phyloP scores from a whole-genome alignment of 2,113 vertebrate genomes.

The Thunnus thynnus region DNA sequence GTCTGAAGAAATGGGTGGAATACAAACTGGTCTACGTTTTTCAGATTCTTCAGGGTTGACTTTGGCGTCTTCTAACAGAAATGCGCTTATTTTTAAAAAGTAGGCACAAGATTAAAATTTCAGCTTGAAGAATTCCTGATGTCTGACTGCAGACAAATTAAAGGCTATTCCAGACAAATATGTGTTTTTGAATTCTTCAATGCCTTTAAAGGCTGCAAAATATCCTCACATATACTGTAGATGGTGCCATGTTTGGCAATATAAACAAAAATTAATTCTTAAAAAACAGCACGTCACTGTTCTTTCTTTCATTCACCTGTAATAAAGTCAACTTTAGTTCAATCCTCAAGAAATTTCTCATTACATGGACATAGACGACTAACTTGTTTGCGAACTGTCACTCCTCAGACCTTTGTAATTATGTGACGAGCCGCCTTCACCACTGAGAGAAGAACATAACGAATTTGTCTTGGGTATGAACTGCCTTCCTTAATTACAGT shows the following conservation, averaged over 20 bases:
- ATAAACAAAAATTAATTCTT: neutral
- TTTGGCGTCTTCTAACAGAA: conserved; percentile 32
- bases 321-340: conserved; percentile 2
- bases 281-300: neutral
- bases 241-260: neutral
- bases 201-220: neutral
- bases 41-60: conserved; percentile 45
- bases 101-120: neutral
- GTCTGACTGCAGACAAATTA: neutral
- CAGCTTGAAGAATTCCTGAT: neutral
- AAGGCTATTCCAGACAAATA: neutral
- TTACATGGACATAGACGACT: conserved; percentile 10
- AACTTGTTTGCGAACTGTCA: conserved; percentile 29
- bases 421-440: conserved; percentile 33
- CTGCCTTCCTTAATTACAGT: conserved; percentile 69
- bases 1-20: conserved; percentile 38
- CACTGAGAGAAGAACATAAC: conserved; percentile 46
- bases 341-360: neutral
- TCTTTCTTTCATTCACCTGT: neutral
- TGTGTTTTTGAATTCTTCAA: neutral
- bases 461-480: conserved; percentile 48
- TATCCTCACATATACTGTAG: neutral
- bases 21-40: conserved; percentile 50
- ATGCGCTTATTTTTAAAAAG: conserved; percentile 36
- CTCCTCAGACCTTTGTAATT: conserved; percentile 47